Percentiles rank a stretch among this genome's conserved stretches.
phyloP scores from a whole-genome alignment of 2,888 invertebrate species.

The Dione juno region DNA sequence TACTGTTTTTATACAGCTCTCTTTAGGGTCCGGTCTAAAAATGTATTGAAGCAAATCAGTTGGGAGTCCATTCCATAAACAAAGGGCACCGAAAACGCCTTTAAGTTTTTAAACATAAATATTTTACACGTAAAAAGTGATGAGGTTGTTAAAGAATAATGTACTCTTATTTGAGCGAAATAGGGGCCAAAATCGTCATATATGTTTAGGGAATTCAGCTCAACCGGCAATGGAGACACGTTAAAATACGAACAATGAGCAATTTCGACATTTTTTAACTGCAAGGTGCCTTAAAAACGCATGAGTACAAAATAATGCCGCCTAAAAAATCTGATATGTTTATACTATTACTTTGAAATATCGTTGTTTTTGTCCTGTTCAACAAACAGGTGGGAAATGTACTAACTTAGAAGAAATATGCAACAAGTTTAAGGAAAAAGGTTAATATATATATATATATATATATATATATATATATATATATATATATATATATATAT shows the following conservation, averaged over 20 bases:
- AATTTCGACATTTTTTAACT: slow-evolving; percentile 53
- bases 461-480: too few species aligned
- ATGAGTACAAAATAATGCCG: slow-evolving; percentile 35
- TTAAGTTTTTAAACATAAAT: slow-evolving; percentile 35
- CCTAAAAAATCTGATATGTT: slow-evolving; percentile 29
- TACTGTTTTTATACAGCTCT: slow-evolving; percentile 23
- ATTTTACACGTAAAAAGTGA: slow-evolving; percentile 25
- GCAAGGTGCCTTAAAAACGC: slow-evolving; percentile 37
- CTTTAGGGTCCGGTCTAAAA: slow-evolving; percentile 9
- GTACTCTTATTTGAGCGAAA: neutral
- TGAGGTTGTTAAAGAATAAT: slow-evolving; percentile 13
- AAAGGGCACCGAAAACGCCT: slow-evolving; percentile 36
- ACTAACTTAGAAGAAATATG: neutral
- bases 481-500: too few species aligned
- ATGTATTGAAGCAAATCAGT: slow-evolving; percentile 40
- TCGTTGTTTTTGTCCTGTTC: neutral
- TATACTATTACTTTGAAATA: slow-evolving; percentile 15
- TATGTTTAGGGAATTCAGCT: slow-evolving; percentile 23
- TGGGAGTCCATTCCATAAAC: slow-evolving; percentile 38
- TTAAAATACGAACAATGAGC: slow-evolving; percentile 52
- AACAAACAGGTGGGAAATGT: neutral
- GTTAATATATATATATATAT: too few species aligned
- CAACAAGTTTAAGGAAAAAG: neutral
- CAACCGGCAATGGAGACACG: slow-evolving; percentile 26
- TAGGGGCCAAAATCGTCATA: slow-evolving; percentile 29